These are phyloP conservation scores for Zonitis immaculata DNA, from an alignment of 2,888 invertebrate genomes.

Conservation along the genomic window DNA sequence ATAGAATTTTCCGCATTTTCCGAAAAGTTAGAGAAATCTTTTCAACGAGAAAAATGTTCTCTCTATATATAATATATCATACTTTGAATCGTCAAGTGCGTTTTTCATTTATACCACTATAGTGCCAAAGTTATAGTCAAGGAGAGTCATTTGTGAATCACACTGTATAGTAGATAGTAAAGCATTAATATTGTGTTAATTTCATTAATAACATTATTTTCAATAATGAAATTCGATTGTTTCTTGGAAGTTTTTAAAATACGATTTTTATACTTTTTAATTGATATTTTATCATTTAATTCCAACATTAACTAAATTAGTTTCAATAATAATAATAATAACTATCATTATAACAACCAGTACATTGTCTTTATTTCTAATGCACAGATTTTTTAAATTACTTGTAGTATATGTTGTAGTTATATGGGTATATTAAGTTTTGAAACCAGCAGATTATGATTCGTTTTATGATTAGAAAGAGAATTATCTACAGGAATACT, in stretches of 20 bases:
- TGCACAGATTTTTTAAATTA: too few relatives aligned
- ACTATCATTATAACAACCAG: background rate
- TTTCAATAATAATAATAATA: background rate
- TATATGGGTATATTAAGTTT: too few relatives aligned
- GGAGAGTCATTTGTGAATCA: too few relatives aligned
- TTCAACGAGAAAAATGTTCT: too few relatives aligned
- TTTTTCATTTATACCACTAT: too few relatives aligned
- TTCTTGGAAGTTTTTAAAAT: background rate
- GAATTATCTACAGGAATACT: background rate
- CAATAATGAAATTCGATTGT: background rate
- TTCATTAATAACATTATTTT: background rate
- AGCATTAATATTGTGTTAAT: background rate
- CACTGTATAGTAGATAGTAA: too few relatives aligned
- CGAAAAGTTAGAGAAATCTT: too few relatives aligned
- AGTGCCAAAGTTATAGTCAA: too few relatives aligned
- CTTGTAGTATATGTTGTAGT: background rate
- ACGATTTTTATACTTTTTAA: background rate
- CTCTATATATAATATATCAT: too few relatives aligned
- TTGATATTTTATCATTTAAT: background rate
- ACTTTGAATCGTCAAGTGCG: too few relatives aligned
- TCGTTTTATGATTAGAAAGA: background rate
- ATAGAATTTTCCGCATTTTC: too few relatives aligned
- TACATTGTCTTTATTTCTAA: background rate
- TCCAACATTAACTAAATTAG: background rate
- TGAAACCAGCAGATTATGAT: background rate